A percentile compares a stretch with the other conserved stretches of the same genome.
These are phyloP conservation scores for Notarius lentiginosus DNA, from an alignment of 2,113 vertebrate species.

Conservation along the genomic window DNA sequence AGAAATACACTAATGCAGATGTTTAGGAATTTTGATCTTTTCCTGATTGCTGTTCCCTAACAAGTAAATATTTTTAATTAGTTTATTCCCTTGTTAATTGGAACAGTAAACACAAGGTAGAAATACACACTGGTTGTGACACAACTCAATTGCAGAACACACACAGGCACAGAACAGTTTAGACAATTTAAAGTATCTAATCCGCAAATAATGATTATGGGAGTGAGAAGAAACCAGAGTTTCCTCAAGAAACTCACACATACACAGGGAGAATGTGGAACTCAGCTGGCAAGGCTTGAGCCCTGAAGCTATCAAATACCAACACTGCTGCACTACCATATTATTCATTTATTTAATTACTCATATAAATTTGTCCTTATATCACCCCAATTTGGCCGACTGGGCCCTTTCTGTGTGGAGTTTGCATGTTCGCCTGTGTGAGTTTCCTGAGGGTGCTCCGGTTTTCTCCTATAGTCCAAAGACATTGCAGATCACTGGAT, in stretches of 20 bases:
- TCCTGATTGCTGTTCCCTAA: background rate
- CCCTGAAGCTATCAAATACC: background rate
- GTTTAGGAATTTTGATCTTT: background rate
- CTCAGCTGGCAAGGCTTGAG: background rate
- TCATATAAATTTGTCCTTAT: background rate
- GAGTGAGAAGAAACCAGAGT: background rate
- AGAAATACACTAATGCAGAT: background rate
- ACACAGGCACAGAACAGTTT: background rate
- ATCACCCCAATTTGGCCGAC: too few relatives aligned
- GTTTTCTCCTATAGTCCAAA: too few relatives aligned
- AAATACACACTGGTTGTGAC: background rate
- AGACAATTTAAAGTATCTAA: background rate
- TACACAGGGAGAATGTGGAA: background rate
- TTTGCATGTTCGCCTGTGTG: too few relatives aligned
- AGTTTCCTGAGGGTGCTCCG: too few relatives aligned
- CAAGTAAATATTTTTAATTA: background rate
- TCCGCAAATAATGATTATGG: background rate
- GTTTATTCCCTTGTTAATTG: background rate
- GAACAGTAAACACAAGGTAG: background rate
- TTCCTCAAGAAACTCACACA: background rate
- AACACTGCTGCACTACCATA: background rate
- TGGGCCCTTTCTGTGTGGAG: too few relatives aligned
- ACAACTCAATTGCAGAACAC: background rate
- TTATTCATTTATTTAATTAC: background rate
- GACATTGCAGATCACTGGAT: too few relatives aligned